These are phyloP conservation scores for Enteromius anoplus DNA, from an alignment of 2,797 vertebrate genomes.

Conservation along the genomic window DNA sequence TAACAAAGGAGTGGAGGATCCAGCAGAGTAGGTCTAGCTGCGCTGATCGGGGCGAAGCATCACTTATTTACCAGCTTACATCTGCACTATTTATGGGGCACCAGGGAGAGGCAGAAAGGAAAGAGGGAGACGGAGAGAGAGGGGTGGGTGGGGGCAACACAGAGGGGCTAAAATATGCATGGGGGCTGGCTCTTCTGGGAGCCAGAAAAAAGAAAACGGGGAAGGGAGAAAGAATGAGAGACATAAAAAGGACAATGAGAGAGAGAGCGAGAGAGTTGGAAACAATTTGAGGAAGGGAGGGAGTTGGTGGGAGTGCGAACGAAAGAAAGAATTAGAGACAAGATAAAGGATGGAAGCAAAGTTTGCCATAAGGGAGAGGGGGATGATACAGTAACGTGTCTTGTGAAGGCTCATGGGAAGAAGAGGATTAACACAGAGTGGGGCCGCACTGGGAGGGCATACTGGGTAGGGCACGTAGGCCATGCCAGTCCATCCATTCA, in stretches of 20 bases:
- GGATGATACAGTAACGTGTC: conserved; percentile 71
- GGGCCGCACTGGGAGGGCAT: conserved; percentile 32
- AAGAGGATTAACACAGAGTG: conserved; percentile 51
- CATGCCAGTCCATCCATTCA: conserved; percentile 66
- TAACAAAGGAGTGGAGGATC: conserved; percentile 73
- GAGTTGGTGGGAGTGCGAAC: conserved; percentile 45
- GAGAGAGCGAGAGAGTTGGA: conserved; percentile 49
- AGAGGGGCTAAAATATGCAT: conserved; percentile 84
- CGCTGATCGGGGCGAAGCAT: conserved; percentile 81
- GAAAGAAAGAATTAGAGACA: conserved; percentile 54
- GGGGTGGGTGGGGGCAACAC: conserved; percentile 66
- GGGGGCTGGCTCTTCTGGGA: conserved; percentile 80
- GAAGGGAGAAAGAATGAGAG: conserved; percentile 48
- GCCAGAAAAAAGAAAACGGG: conserved; percentile 62
- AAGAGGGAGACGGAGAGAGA: conserved; percentile 47
- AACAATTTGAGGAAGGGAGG: conserved; percentile 52
- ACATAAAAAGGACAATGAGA: conserved; percentile 54
- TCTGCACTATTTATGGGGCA: conserved; percentile 85
- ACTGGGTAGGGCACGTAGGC: conserved; percentile 44
- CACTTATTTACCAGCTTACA: conserved; percentile 85
- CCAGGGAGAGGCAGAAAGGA: conserved; percentile 78
- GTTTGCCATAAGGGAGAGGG: conserved; percentile 61
- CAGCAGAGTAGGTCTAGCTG: conserved; percentile 71
- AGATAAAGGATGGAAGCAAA: conserved; percentile 50
- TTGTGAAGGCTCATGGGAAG: conserved; percentile 65